Percentiles rank a stretch among this genome's conserved stretches.
These are phyloP conservation scores for Pseudomugil tenellus DNA, from an alignment of 2,797 vertebrate species.

Conservation along the genomic window DNA sequence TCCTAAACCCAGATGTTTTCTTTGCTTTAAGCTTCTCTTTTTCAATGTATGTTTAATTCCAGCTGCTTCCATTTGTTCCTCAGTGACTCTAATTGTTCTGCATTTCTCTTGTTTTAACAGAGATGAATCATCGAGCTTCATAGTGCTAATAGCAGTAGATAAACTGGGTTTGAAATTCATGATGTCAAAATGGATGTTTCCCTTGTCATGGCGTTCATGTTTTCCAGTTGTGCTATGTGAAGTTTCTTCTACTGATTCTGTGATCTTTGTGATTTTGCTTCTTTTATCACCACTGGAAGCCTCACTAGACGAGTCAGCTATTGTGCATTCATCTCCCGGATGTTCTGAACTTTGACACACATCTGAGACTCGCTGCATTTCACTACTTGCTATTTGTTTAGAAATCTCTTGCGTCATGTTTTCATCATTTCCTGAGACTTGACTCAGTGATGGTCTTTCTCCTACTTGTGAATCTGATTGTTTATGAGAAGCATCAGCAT, in stretches of 20 bases:
- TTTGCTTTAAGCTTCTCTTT: background rate
- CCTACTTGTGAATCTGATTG: background rate
- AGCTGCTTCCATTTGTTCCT: background rate
- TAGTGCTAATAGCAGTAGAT: fast-evolving
- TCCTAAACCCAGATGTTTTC: background rate
- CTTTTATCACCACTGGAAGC: background rate
- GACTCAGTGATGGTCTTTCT: background rate
- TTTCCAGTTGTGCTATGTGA: background rate
- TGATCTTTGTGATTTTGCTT: too few species aligned
- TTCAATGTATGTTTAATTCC: background rate
- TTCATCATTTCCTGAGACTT: background rate
- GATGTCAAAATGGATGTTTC: background rate
- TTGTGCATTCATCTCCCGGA: background rate
- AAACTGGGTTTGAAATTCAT: background rate
- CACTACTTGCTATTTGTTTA: background rate
- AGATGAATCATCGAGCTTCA: background rate
- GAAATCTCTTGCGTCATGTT: background rate
- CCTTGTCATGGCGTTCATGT: too few species aligned
- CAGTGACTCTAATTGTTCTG: background rate
- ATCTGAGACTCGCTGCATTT: too few species aligned
- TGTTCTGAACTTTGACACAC: too few species aligned
- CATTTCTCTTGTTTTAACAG: background rate
- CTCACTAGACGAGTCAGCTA: background rate
- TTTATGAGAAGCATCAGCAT: background rate
- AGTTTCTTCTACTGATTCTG: background rate